These are phyloP conservation scores for Halisarca cf. caerulea DNA, from an alignment of 37 sponge, comb jelly and placozoan species.

Conservation along the genomic window DNA sequence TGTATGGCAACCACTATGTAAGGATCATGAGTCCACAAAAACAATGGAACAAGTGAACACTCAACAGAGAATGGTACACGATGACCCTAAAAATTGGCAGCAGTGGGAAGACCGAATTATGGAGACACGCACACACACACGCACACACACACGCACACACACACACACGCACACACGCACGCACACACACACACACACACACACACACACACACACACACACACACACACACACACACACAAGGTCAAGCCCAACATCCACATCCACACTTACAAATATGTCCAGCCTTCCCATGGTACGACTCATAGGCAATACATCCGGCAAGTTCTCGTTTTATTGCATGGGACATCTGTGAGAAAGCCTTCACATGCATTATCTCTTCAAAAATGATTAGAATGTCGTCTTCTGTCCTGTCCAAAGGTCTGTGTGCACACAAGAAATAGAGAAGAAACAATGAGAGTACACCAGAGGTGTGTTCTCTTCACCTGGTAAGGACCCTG, in stretches of 20 bases:
- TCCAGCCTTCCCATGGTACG: constrained; percentile 38
- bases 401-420: constrained; percentile 67
- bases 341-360: constrained; percentile 77
- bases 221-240: too few species aligned
- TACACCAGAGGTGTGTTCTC: not conserved
- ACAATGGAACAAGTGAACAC: too few species aligned
- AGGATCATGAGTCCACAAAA: too few species aligned
- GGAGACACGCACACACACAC: not conserved
- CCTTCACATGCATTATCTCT: constrained; percentile 75
- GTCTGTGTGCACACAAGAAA: constrained; percentile 26
- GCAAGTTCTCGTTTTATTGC: constrained; percentile 68
- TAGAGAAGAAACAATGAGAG: too few species aligned
- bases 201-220: not conserved
- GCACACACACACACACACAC: constrained; percentile 18
- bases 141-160: constrained; percentile 8
- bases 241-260: too few species aligned
- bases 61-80: too few species aligned
- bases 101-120: too few species aligned
- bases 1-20: too few species aligned
- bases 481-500: too few species aligned
- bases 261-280: constrained; percentile 53
- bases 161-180: constrained; percentile 1
- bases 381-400: constrained; percentile 81
- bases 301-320: constrained; percentile 34
- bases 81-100: too few species aligned